Base-by-base conservation (phyloP, 2,888 invertebrate genomes). In the Perithous albicinctus region DNA sequence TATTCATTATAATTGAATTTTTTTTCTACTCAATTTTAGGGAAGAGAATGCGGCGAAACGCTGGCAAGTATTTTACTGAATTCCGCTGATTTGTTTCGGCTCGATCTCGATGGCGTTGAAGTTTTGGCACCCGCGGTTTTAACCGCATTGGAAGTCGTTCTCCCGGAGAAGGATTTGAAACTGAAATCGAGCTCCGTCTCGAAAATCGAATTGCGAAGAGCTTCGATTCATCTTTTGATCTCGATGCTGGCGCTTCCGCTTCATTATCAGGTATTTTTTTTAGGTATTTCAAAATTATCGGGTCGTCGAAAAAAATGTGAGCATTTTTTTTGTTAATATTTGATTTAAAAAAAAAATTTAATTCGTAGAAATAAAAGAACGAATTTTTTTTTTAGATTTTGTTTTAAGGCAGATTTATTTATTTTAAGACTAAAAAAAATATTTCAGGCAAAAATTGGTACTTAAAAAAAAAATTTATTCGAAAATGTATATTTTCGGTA, bases 161-260 rank as follows among this genome's bases (percentile, higher is more conserved):
- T 99, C 48, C 96, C 97, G 0, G 98, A 98, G 87, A 96, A 96
- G 89, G 97, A 97, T 89, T 93, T 96, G 7, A 96, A 96, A 91
- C 94, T 98, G 59, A 96, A 96, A 88, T 95, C 95, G 41, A 95
- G 95, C 12, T 91, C 94, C 78, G 94, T 96, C 85, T 96, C 96
- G 83, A 96, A 96, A 92, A 94, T 95, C 1, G 97, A 97, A 89
- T 93, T 99, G 79, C 95, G 99, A 82, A 96, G 97, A 87, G 97
- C 99, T 1, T 98, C 98, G 35, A 98, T 99, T 82, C 97, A 98
- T 89, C 94, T 99, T 70, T 94, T 99, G 23, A 93, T 99, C 85
- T 99, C 99, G 1, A 95, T 99, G 93, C 94, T 99, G 82, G 96
- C 97, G 18, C 95, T 99, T 89, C 99, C 99, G 0, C 94, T 99